Conservation (phyloP, 2,888 invertebrate genomes). For the Therioaphis trifolii region DNA sequence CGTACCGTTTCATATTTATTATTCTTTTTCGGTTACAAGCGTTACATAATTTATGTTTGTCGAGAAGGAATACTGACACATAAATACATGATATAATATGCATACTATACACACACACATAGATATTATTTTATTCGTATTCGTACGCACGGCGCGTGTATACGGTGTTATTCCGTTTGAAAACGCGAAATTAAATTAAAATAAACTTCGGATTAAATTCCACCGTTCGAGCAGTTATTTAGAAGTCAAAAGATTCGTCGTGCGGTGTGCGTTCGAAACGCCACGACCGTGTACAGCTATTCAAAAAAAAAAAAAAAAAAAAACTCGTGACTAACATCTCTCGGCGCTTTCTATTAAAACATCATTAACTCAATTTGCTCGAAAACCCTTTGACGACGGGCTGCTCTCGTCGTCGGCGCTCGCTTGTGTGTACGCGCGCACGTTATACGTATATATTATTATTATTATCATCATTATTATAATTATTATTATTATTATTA, state of each 20-base stretch:
- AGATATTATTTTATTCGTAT: neutral
- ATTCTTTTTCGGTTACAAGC: neutral
- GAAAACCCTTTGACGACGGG: neutral
- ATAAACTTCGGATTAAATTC: constrained; percentile 24
- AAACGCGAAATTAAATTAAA: constrained; percentile 13
- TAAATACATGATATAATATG: neutral
- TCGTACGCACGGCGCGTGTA: neutral
- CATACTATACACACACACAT: neutral
- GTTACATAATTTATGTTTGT: neutral
- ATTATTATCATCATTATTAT: too few species aligned
- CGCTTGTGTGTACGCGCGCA: too few species aligned
- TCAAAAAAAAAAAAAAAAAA: too few species aligned
- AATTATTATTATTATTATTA: neutral
- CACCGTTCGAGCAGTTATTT: neutral
- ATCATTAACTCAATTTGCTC: constrained; percentile 27
- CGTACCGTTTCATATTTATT: neutral
- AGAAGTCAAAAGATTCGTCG: neutral
- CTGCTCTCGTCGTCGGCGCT: neutral
- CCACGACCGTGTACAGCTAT: neutral
- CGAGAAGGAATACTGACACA: neutral
- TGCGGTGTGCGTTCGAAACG: neutral
- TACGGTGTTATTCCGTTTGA: neutral
- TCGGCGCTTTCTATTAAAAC: constrained; percentile 6
- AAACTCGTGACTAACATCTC: neutral
- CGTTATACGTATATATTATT: neutral